Evolutionary conservation across 1,140 invertebrate genomes (phyloP).

Genomic region (Drosophila oshimai): DNA sequence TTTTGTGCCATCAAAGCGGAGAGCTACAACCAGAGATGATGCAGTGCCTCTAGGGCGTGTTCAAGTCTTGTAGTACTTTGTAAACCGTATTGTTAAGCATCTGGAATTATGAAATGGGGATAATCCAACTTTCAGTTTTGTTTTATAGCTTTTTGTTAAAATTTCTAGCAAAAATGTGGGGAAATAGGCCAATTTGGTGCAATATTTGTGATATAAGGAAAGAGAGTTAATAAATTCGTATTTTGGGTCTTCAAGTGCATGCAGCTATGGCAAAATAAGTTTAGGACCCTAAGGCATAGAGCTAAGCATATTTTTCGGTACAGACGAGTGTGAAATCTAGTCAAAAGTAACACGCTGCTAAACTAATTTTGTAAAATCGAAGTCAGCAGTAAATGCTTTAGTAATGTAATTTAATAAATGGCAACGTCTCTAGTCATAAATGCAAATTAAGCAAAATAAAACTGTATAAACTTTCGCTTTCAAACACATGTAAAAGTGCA

Average conservation of each 20-base stretch:
- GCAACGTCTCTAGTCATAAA: constrained; percentile 22
- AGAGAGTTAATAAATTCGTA: constrained; percentile 5
- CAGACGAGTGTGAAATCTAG: constrained; percentile 75
- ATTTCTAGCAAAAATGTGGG: constrained; percentile 65
- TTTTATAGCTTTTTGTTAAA: constrained; percentile 35
- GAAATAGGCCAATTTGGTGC: constrained; percentile 79
- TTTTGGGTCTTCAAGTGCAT: constrained; percentile 18
- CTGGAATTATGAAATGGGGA: neutral
- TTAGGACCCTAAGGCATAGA: no score
- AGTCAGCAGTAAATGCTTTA: constrained; percentile 26
- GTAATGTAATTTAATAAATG: constrained; percentile 5
- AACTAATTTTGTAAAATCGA: constrained; percentile 31
- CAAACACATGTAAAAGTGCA: neutral
- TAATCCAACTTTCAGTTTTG: constrained; percentile 16
- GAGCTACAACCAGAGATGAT: constrained; percentile 1
- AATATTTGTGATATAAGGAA: constrained; percentile 82
- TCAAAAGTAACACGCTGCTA: constrained; percentile 47
- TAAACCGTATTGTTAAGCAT: constrained; percentile 22
- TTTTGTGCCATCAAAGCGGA: constrained; percentile 53
- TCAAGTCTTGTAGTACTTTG: constrained; percentile 18
- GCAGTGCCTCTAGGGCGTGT: constrained; percentile 18
- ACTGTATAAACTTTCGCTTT: neutral
- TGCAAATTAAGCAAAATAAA: neutral
- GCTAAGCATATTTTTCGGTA: constrained; percentile 33
- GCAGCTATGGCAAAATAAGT: constrained; percentile 10